Base-by-base conservation (phyloP, 2,888 invertebrate species). In the Drosophila algonquin region DNA sequence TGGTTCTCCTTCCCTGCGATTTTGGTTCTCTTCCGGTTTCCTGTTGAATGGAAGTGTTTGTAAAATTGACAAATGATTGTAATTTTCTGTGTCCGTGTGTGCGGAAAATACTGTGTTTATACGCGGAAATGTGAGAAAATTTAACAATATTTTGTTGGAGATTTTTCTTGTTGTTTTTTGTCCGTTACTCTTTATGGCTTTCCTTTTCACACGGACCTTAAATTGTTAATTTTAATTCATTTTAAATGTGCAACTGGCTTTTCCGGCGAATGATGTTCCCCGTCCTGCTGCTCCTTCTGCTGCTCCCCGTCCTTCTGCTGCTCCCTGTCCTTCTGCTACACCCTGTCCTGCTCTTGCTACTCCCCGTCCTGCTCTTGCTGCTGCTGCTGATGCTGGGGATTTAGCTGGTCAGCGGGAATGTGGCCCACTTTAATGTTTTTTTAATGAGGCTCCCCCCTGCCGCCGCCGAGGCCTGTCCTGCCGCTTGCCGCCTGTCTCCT, bases 31-130 rank as follows among this genome's bases (percentile, higher is more conserved):
- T 89, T 89, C 87, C 87, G 76, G 79, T 12, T 35, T 89, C 82
- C 87, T 89, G 86, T 86, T 87, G 76, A 82, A 81, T 81, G 80
- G 74, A 81, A 82, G 77, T 85, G 32, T 35, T 82, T 80, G 70
- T 74, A 72, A 82, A 87, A 85, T 85, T 85, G 85, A 88, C 84
- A 86, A 90, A 88, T 89, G 82, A 77, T 73, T 80, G 81, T 77
- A 65, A 77, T 74, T 79, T 69, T 51, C 64, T 53, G 62, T 70
- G 64, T 68, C 82, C 30, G 44, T 30, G 67, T 55, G 62, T 70
- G 64, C 68, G 86, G 82, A 85, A 89, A 87, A 27, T 27, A 7
- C 27, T 27, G 27, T 27, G 27, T 7, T 27, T 27, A 7, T 7
- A 27, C 72, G 64, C 68, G 86, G 82, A 85, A 89, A 87, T 85